A percentile compares a stretch with the other conserved stretches of the same genome.
These are phyloP conservation scores for Escarpia spicata DNA, from an alignment of 2,888 invertebrate species.

Conservation along the genomic window DNA sequence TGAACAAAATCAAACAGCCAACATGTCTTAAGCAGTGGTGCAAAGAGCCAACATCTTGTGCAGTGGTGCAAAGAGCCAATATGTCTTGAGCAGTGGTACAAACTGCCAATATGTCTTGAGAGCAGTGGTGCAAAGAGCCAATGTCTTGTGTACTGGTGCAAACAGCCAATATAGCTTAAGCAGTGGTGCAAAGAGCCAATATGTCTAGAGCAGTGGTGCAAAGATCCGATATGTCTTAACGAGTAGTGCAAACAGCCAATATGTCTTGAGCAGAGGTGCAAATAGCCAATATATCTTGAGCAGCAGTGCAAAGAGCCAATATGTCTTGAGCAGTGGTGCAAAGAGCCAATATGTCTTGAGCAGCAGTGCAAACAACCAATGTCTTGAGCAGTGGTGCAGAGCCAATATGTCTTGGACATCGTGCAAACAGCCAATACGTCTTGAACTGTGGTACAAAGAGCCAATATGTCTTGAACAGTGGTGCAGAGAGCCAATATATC, in stretches of 20 bases:
- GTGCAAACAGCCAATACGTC: background rate
- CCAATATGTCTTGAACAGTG: background rate
- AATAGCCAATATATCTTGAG: slow-evolving; percentile 12
- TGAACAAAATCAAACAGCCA: background rate
- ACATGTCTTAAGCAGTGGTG: background rate
- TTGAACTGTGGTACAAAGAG: background rate
- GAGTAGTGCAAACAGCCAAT: background rate
- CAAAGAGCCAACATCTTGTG: background rate
- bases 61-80: background rate
- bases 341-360: background rate
- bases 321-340: background rate
- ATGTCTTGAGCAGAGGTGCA: background rate
- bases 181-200: background rate
- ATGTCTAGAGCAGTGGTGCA: background rate
- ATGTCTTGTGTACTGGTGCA: background rate
- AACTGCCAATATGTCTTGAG: background rate
- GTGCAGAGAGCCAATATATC: background rate
- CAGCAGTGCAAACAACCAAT: background rate
- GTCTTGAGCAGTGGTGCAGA: background rate
- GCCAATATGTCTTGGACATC: background rate
- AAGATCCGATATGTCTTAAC: background rate
- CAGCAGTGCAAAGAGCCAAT: background rate
- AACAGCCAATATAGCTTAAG: background rate
- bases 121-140: background rate
- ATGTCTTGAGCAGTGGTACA: background rate